Evolutionary conservation across 2,113 vertebrate species (phyloP).

Genomic region (Megaleporinus macrocephalus): DNA sequence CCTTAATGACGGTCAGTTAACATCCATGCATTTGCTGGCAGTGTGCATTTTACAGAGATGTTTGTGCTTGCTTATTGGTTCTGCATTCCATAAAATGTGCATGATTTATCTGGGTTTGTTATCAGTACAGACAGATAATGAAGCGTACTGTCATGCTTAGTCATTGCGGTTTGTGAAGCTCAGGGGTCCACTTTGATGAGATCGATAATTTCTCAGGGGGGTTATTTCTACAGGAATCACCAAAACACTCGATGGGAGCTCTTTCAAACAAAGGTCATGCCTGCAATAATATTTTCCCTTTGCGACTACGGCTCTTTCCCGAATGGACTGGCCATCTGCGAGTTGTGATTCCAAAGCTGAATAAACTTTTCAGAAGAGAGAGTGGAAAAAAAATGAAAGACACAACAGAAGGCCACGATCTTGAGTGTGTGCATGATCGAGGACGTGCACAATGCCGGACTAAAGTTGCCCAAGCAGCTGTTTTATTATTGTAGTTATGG

Average conservation of each 20-base stretch:
- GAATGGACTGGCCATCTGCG: conserved; percentile 69
- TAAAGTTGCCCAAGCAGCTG: conserved; percentile 17
- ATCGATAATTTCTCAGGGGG: conserved; percentile 65
- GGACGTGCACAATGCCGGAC: neutral
- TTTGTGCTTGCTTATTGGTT: conserved; percentile 11
- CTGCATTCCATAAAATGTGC: conserved; percentile 1
- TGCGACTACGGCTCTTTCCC: conserved; percentile 66
- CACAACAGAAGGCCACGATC: conserved; percentile 49
- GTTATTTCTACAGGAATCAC: conserved; percentile 63
- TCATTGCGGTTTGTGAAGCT: conserved; percentile 35
- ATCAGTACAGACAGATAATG: conserved; percentile 20
- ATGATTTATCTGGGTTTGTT: neutral
- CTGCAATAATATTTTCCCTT: conserved; percentile 78
- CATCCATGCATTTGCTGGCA: conserved; percentile 1
- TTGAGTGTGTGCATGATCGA: neutral
- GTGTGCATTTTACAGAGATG: conserved; percentile 12
- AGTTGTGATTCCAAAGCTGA: conserved; percentile 77
- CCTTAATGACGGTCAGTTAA: neutral
- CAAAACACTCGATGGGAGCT: conserved; percentile 65
- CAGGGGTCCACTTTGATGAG: conserved; percentile 68
- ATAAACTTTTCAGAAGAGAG: conserved; percentile 70
- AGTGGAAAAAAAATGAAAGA: conserved; percentile 46
- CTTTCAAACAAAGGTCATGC: conserved; percentile 76
- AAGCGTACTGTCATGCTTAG: conserved; percentile 35
- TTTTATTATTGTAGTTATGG: no score